Base-by-base conservation (phyloP, 2,113 vertebrate species). In the Anthoscopus minutus region DNA sequence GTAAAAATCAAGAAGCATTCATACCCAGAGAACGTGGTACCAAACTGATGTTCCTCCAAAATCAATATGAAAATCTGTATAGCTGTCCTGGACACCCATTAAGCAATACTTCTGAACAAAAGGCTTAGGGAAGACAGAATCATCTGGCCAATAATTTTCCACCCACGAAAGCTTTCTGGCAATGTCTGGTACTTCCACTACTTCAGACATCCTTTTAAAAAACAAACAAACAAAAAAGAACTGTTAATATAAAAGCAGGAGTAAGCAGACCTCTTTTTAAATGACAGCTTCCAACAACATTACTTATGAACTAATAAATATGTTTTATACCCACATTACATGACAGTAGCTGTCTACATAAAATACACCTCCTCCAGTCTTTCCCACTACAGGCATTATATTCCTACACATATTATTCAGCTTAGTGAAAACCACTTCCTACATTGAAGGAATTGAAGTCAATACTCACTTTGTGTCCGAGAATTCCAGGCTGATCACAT, bases 51-150 rank as follows among this genome's bases (percentile, higher is more conserved):
- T 99, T 89, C 99, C 99, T 61, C 99, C 99, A 56, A 99, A 99
- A 98, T 99, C 99, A 31, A 99, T 99, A 97, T 99, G 99, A 97
- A 99, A 99, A 94, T 99, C 99, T 5, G 99, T 99, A 81, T 99
- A 99, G 97, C 99, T 99, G 97, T 99, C 98, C 97, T 99, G 99
- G 93, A 99, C 99, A 62, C 99, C 99, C 99, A 99, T 99, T 78
- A 99, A 98, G 92, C 99, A 99, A 94, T 99, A 99, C 97, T 99
- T 99, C 97, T 99, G 99, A 96, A 99, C 99, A 96, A 99, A 99
- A 70, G 99, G 99, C 93, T 99, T 99, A 81, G 99, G 99, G 96
- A 99, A 99, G 96, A 99, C 98, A 72, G 99, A 99, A 96, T 99
- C 99, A 58, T 99, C 99, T 10, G 99, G 99, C 99, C 99, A 99